Evolutionary conservation across 2,797 vertebrate species (phyloP).

Genomic region (Acestrorhynchus altus): DNA sequence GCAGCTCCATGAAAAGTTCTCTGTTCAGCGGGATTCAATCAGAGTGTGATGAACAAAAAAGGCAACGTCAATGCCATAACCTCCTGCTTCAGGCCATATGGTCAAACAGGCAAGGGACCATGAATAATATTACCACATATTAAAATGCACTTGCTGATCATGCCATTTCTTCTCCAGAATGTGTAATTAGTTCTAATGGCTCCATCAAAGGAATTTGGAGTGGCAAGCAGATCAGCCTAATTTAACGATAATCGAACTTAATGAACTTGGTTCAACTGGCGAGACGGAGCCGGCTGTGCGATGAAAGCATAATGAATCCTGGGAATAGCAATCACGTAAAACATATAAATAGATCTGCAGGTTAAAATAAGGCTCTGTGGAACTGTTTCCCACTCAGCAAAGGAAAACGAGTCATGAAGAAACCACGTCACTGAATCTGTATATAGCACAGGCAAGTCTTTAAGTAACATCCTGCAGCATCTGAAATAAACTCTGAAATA

Average conservation of each 20-base stretch:
- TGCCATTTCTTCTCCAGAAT: conserved; percentile 58
- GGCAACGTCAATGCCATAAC: conserved; percentile 8
- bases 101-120: conserved; percentile 40
- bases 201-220: conserved; percentile 62
- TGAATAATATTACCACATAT: conserved; percentile 54
- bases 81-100: conserved; percentile 35
- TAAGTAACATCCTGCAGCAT: not conserved
- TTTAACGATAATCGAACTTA: conserved; percentile 69
- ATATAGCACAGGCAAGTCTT: not conserved
- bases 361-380: not conserved
- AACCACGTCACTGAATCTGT: not conserved
- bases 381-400: not conserved
- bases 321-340: conserved; percentile 15
- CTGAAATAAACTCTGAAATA: not conserved
- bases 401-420: too few relatives aligned
- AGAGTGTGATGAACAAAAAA: not conserved
- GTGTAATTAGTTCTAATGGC: conserved; percentile 67
- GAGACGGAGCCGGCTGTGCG: conserved; percentile 6
- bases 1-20: not conserved
- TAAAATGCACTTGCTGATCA: conserved; percentile 50
- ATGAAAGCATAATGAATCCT: conserved; percentile 7
- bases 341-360: conserved; percentile 22
- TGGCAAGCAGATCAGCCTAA: conserved; percentile 67
- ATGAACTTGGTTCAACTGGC: conserved; percentile 56
- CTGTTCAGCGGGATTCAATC: conserved; percentile 4